Percentiles rank a stretch among this genome's conserved stretches.
Conservation (phyloP, 2,113 vertebrate species). For the Acanthisitta chloris region DNA sequence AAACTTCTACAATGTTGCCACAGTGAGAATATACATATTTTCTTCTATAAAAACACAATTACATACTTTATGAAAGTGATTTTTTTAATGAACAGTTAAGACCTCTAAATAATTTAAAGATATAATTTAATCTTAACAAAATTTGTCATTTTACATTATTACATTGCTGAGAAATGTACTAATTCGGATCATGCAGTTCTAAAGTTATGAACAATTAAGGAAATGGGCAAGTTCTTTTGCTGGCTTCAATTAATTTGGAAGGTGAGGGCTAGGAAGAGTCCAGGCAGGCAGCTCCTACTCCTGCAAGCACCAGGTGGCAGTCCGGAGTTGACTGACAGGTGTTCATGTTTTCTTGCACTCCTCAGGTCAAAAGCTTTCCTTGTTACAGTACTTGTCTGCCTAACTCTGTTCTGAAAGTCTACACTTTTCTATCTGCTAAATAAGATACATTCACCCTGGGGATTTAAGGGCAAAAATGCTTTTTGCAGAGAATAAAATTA, state of each 20-base stretch:
- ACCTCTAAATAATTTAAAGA: constrained; percentile 24
- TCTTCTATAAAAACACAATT: constrained; percentile 17
- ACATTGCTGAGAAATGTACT: background rate
- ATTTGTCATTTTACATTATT: background rate
- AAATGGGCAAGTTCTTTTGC: background rate
- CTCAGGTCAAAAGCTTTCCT: background rate
- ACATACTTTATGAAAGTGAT: background rate
- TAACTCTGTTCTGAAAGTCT: background rate
- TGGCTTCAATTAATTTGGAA: background rate
- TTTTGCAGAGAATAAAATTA: background rate
- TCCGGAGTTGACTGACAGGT: background rate
- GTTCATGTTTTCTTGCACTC: background rate
- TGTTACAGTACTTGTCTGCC: background rate
- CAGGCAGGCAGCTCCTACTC: background rate
- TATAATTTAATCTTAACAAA: constrained; percentile 5
- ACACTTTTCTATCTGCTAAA: background rate
- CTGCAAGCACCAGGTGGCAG: constrained; percentile 5
- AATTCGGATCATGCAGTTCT: background rate
- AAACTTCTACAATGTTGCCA: background rate
- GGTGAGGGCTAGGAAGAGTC: background rate
- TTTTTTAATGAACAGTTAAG: constrained; percentile 30
- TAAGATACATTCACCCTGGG: background rate
- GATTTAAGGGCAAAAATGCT: background rate
- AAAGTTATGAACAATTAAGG: background rate
- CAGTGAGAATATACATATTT: background rate